Evolutionary conservation across 2,113 vertebrate genomes (phyloP).

Genomic region (Rana temporaria): DNA sequence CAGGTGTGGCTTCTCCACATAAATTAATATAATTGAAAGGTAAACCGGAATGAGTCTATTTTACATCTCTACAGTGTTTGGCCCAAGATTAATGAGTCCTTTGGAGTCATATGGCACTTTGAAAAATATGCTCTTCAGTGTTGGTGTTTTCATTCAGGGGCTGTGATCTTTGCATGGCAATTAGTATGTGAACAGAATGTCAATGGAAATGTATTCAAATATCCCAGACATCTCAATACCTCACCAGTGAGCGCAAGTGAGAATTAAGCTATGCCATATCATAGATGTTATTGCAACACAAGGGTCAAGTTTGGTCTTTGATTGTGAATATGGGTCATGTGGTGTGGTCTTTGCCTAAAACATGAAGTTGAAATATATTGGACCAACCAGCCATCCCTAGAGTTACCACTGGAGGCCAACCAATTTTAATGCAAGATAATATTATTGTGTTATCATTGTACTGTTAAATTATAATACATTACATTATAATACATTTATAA

Average conservation of each 20-base stretch:
- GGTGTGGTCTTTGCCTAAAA: background rate
- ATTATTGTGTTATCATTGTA: background rate
- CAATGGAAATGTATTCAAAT: slow-evolving; percentile 43
- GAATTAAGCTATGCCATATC: background rate
- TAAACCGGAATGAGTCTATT: slow-evolving; percentile 23
- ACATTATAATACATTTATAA: too few relatives aligned
- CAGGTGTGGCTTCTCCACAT: slow-evolving; percentile 14
- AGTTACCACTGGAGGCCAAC: background rate
- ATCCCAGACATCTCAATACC: slow-evolving; percentile 10
- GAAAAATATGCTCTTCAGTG: slow-evolving; percentile 44
- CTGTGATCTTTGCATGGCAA: slow-evolving; percentile 46
- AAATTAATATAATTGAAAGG: slow-evolving; percentile 35
- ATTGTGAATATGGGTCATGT: background rate
- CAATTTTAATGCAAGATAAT: background rate
- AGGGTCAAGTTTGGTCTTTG: background rate
- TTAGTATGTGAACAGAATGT: slow-evolving; percentile 40
- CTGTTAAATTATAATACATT: too few relatives aligned
- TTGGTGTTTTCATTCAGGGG: slow-evolving; percentile 35
- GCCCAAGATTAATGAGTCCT: slow-evolving; percentile 43
- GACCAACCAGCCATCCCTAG: background rate
- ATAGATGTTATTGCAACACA: background rate
- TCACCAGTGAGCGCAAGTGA: background rate
- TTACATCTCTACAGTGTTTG: slow-evolving; percentile 4
- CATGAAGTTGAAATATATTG: background rate
- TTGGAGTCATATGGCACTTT: slow-evolving; percentile 43